Evolutionary conservation across 1,140 invertebrate species (phyloP), one percentile per base, ranked within the genome.

Genomic region (Ruditapes philippinarum): DNA sequence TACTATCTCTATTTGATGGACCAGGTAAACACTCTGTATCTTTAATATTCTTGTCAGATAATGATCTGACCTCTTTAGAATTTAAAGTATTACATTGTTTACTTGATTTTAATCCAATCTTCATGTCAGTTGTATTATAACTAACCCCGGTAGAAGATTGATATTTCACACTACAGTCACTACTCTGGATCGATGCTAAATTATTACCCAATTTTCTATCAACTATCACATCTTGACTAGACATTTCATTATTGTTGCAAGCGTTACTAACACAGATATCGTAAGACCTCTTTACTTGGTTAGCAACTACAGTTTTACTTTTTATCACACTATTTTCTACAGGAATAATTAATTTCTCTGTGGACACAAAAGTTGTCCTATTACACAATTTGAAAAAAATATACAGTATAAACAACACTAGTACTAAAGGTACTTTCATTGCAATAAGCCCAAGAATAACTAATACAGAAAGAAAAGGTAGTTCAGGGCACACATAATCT

Each of bases 301-400:
- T 65, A 25, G 60, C 60, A 65, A n/a, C 9, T 65, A 65, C 60
- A 65, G 60, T n/a, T 65, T 65, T 33, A 65, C 22, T 65, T 65
- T 65, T n/a, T 65, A 19, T 49, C 45, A 49, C 45, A 49, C 45
- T 11, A 49, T 49, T 49, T 49, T 49, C 45, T 49, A 49, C 45
- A 49, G 45, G 45, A 49, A 49, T 49, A 49, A 49, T 19, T 49
- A 49, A 19, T 49, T 49, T 49, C 45, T 49, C 45, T 49, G 45
- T 65, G 9, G 31, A 33, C 60, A n/a, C 31, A 65, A n/a, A 11
- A 65, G 7, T 33, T 65, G 60, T n/a, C 60, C n/a, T 25, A 25
- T 65, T 12, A 25, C 9, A 49, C 45, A 49, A 49, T 19, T 49
- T 49, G 45, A 49, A 49, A 19, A 49, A 11, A 49, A 11, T 49